Percentiles rank a stretch among this genome's conserved stretches.
Evolutionary conservation across 2,113 vertebrate species (phyloP).

Genomic region (Psephotus haematonotus): DNA sequence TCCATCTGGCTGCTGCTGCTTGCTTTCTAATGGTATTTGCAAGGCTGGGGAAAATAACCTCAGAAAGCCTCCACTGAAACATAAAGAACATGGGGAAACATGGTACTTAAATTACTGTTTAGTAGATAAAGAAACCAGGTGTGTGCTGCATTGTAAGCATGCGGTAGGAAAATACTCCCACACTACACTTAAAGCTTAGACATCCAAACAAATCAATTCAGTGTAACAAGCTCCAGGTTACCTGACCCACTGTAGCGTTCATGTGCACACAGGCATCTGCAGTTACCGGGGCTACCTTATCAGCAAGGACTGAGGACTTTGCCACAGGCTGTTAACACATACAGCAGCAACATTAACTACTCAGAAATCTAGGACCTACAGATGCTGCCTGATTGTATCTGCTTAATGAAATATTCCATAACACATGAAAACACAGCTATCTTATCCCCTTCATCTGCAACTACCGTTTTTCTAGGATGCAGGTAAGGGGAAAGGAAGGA

Average conservation of each 20-base stretch:
- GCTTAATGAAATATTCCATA: neutral
- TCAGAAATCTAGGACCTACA: neutral
- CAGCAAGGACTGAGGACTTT: neutral
- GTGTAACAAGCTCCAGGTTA: neutral
- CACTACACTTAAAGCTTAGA: neutral
- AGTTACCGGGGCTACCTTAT: neutral
- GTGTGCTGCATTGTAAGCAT: neutral
- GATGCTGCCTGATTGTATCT: neutral
- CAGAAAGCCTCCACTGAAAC: neutral
- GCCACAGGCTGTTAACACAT: neutral
- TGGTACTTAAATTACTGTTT: neutral
- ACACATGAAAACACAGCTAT: neutral
- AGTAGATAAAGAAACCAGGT: neutral
- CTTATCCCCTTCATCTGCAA: neutral
- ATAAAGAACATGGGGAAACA: rapidly evolving
- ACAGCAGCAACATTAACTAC: neutral
- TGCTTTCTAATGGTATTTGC: neutral
- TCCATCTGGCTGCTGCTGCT: neutral
- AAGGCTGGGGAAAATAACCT: neutral
- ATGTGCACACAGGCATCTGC: rapidly evolving
- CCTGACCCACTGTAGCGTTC: neutral
- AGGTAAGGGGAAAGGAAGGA: neutral
- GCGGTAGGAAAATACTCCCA: neutral
- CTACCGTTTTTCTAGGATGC: neutral
- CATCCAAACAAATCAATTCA: constrained; percentile 24